A percentile compares a stretch with the other conserved stretches of the same genome.
These are phyloP conservation scores for Ursus arctos DNA, from an alignment of 2,113 vertebrate species.

Conservation along the genomic window DNA sequence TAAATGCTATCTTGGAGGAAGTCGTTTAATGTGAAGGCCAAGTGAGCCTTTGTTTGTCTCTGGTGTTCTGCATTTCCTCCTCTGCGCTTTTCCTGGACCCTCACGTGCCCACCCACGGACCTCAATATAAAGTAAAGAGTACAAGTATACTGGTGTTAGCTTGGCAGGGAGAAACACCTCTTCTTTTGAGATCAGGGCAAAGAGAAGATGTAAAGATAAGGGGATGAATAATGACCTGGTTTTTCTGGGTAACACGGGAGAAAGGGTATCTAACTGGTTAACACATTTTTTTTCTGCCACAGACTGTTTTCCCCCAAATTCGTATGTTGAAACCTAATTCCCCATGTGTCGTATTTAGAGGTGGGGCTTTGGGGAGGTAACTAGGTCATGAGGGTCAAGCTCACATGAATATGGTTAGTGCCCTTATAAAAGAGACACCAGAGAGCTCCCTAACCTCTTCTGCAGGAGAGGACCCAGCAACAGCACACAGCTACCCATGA, in stretches of 20 bases:
- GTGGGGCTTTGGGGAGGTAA: not conserved
- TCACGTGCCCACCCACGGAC: rapidly evolving
- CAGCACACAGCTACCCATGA: not conserved
- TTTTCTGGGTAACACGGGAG: not conserved
- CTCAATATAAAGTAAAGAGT: not conserved
- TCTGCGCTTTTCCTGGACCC: not conserved
- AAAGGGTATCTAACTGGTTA: not conserved
- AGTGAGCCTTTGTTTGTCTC: not conserved
- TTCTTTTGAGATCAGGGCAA: not conserved
- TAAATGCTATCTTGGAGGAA: not conserved
- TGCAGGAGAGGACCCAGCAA: not conserved
- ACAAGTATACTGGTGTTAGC: not conserved
- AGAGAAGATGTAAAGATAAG: not conserved
- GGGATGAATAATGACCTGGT: not conserved
- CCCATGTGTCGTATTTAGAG: not conserved
- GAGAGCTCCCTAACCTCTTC: not conserved
- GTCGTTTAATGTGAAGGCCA: not conserved
- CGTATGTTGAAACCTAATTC: not conserved
- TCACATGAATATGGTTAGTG: not conserved
- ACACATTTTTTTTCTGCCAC: not conserved
- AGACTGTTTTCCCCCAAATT: not conserved
- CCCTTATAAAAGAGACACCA: not conserved
- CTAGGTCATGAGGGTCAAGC: not conserved
- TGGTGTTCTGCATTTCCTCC: not conserved
- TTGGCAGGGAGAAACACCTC: not conserved